These are phyloP conservation scores for Tholera decimalis DNA, from an alignment of 2,888 invertebrate species.

Conservation along the genomic window DNA sequence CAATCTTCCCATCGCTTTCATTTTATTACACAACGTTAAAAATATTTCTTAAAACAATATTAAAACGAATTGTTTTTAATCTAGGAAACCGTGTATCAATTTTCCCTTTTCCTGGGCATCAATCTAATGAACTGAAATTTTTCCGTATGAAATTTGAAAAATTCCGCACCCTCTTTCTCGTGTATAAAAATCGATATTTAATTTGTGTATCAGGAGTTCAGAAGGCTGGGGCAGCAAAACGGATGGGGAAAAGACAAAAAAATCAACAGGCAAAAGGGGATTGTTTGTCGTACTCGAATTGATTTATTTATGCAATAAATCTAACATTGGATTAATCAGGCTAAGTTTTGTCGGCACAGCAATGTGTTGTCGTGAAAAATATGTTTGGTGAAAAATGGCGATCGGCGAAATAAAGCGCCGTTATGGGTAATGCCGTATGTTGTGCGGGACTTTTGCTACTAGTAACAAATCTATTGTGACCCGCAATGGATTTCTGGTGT, in stretches of 20 bases:
- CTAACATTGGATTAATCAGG: conserved; percentile 87
- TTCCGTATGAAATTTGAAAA: conserved; percentile 58
- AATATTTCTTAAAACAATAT: conserved; percentile 1
- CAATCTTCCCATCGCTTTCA: background rate
- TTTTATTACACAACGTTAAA: conserved; percentile 3
- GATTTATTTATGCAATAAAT: conserved; percentile 89
- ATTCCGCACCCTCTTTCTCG: conserved; percentile 44
- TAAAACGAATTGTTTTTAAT: conserved; percentile 35
- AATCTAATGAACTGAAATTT: conserved; percentile 63
- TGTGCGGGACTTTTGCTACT: conserved; percentile 35
- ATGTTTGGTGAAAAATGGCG: conserved; percentile 65
- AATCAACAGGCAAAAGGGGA: conserved; percentile 69
- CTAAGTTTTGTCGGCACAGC: conserved; percentile 81
- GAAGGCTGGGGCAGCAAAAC: conserved; percentile 72
- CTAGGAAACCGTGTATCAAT: conserved; percentile 47
- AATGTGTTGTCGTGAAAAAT: conserved; percentile 78
- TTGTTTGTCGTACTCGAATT: conserved; percentile 83
- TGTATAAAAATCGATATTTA: conserved; percentile 70
- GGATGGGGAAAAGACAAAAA: conserved; percentile 77
- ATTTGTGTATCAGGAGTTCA: conserved; percentile 70
- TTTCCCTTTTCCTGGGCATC: conserved; percentile 45
- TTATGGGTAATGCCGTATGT: conserved; percentile 43
- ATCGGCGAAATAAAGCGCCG: conserved; percentile 49
- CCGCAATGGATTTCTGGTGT: conserved; percentile 28
- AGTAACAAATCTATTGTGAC: conserved; percentile 29